Base-by-base conservation (phyloP, 2,797 vertebrate species). In the Myripristis jacobus region DNA sequence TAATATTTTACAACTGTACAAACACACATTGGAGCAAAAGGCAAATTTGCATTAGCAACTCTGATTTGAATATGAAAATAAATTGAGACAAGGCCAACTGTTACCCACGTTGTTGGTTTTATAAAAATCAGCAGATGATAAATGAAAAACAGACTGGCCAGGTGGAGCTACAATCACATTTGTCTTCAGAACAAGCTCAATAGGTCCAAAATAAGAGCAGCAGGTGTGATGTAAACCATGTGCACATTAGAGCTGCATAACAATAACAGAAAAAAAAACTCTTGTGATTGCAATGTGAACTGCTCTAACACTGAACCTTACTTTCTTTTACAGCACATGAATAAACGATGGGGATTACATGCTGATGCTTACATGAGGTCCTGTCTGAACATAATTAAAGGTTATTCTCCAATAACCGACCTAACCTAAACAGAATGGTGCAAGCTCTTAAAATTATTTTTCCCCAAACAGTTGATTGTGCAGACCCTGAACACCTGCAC, bases 1-100 rank as follows among this genome's bases (percentile, higher is more conserved):
- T 87, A 60, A 43, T 34, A 85, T 77, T 12, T 66, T 72, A 82
- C 47, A 83, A 77, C 18, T 75, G 51, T 83, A 88, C 59, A 88
- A 85, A 83, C 38, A 60, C 48, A 60, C 36, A 59, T 16, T 58
- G 21, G 71, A 70, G 64, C 3, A 85, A 51, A 85, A 62, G 2
- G 3, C 29, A 64, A 27, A 70, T 83, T 87, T 71, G 85, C 77
- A 82, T 59, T 68, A 68, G 29, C 22, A 71, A 31, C 56, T 72
- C 43, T 46, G 22, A 60, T n/a, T 52, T 18, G 6, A 59, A 25
- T 64, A 55, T 61, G 56, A 43, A 79, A 60, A 66, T 41, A 41
- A 69, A 56, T 51, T 31, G 22, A 13, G 74, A 68, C 44, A 1
- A 29, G 19, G 8, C 29, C 24, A 66, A 16, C 66, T 66, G 1